Percentiles rank a stretch among this genome's conserved stretches.
These are phyloP conservation scores for Spongilla lacustris DNA, from an alignment of 37 sponge, comb jelly and placozoan species.

Conservation along the genomic window DNA sequence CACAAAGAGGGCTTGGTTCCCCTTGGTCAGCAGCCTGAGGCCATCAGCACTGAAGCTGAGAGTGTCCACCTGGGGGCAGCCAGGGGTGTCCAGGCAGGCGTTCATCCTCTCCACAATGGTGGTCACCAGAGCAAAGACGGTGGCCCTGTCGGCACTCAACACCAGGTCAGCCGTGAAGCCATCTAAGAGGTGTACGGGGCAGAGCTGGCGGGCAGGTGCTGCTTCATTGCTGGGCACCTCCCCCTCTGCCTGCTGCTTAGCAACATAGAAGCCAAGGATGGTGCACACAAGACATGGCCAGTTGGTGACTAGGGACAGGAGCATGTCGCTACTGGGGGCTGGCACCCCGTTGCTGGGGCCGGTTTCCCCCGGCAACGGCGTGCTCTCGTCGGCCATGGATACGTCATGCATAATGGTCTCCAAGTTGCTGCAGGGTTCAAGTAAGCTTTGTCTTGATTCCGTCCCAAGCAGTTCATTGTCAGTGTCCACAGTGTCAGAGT, in stretches of 20 bases:
- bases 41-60: not conserved
- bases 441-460: not conserved
- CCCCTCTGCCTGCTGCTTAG: not conserved
- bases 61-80: not conserved
- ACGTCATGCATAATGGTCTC: not conserved
- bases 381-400: not conserved
- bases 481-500: not conserved
- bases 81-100: not conserved
- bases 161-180: constrained; percentile 41
- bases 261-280: constrained; percentile 54
- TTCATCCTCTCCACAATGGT: constrained; percentile 55
- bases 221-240: not conserved
- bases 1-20: constrained; percentile 43
- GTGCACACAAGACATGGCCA: constrained; percentile 69
- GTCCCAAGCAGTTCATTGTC: not conserved
- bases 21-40: constrained; percentile 5
- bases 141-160: constrained; percentile 26
- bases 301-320: constrained; percentile 33
- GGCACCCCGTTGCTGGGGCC: not conserved
- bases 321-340: not conserved
- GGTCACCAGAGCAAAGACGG: constrained; percentile 6
- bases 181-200: constrained; percentile 49
- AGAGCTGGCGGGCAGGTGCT: not conserved
- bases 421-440: not conserved
- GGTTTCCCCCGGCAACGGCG: not conserved